Base-by-base conservation (phyloP, 1,140 invertebrate genomes). In the Aphaenogaster ashmeadi region DNA sequence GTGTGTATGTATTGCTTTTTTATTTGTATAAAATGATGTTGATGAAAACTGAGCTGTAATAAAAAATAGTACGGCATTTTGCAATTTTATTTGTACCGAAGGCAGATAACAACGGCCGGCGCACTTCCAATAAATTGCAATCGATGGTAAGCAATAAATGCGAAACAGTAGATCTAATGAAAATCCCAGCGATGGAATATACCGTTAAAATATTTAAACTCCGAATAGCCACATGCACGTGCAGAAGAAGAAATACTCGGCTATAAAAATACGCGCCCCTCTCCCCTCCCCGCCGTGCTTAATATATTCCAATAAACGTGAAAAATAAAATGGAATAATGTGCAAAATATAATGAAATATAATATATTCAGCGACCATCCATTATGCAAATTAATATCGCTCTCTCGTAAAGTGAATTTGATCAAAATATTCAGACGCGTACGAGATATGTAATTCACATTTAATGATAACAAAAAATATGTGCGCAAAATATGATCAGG, bases 61-160 rank as follows among this genome's bases (percentile, higher is more conserved):
- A 84, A 84, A 84, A 81, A 62, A 84, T 74, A 74, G 69, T 72
- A 50, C 18, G n/a, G 54, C 54, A 84, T 84, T 84, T 84, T 15
- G 41, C 69, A 84, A 84, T 84, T 84, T 84, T 84, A 84, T 84
- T 84, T 84, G 54, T 50, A 62, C 69, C 41, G 27, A 84, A 84
- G 80, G 56, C 33, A 75, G 80, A 74, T 84, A 84, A 84, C 80
- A 84, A 84, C 80, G 69, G 33, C 54, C 69, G 69, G 33, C 52
- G 80, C 41, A 60, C 80, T 71, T 84, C 54, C 80, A 84, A 84
- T 84, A 84, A 84, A 84, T 75, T 84, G 69, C 80, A 84, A 84
- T 84, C 69, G 80, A 84, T 84, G 54, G 80, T 84, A 84, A 84
- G 80, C 80, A 84, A 84, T 84, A 84, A 84, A 84, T 84, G 80